Evolutionary conservation across 1,140 invertebrate genomes (phyloP).

Genomic region (Lineus longissimus): DNA sequence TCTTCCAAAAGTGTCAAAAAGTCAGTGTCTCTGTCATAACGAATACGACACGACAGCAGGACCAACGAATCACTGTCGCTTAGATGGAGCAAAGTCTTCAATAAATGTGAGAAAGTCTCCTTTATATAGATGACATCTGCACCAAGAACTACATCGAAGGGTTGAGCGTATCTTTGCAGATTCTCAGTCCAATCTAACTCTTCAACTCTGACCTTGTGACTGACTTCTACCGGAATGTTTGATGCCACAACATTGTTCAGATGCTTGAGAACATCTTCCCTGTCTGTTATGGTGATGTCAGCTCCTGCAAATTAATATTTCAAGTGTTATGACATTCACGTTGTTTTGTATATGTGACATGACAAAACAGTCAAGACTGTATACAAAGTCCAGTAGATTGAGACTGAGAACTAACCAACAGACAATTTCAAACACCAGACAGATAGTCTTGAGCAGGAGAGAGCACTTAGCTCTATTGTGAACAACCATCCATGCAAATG

Average conservation of each 20-base stretch:
- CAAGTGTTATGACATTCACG: too few relatives aligned
- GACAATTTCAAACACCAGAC: too few relatives aligned
- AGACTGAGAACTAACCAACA: too few relatives aligned
- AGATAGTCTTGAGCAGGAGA: too few relatives aligned
- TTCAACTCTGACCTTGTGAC: conserved; percentile 18
- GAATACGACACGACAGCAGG: conserved; percentile 42
- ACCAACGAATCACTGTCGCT: conserved; percentile 29
- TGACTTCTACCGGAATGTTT: conserved; percentile 22
- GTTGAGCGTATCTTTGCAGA: conserved; percentile 16
- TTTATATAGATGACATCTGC: conserved; percentile 52
- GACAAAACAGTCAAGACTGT: too few relatives aligned
- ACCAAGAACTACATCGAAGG: conserved; percentile 46
- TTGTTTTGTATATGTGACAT: too few relatives aligned
- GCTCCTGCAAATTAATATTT: conserved; percentile 27
- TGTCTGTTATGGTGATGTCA: conserved; percentile 41
- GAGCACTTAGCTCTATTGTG: too few relatives aligned
- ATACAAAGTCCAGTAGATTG: too few relatives aligned
- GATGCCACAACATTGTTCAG: conserved; percentile 25
- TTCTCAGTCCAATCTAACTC: conserved; percentile 43
- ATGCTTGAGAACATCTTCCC: conserved; percentile 30
- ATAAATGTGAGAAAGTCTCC: conserved; percentile 41
- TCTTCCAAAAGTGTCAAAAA: conserved; percentile 38
- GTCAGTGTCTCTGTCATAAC: conserved; percentile 43
- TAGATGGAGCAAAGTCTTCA: conserved; percentile 37
- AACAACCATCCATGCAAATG: too few relatives aligned